These are phyloP conservation scores for Passerculus sandwichensis DNA, from an alignment of 2,797 vertebrate species.

Conservation along the genomic window DNA sequence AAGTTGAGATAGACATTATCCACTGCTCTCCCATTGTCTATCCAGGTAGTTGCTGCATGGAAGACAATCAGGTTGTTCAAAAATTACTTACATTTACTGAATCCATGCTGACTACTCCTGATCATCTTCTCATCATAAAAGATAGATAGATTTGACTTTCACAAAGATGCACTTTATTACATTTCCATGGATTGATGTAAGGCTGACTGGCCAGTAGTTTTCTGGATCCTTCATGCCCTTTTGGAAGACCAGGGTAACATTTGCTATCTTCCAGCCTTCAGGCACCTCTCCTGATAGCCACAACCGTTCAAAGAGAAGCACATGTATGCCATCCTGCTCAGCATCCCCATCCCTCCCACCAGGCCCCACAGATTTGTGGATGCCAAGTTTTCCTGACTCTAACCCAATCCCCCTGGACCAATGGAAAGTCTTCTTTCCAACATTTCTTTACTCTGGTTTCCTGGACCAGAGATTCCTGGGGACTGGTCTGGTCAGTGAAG, in stretches of 20 bases:
- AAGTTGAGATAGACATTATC: not conserved
- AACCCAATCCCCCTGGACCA: not conserved
- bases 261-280: not conserved
- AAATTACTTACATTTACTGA: not conserved
- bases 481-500: not conserved
- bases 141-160: not conserved
- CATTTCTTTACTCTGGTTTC: not conserved
- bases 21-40: not conserved
- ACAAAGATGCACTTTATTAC: not conserved
- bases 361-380: not conserved
- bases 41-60: not conserved
- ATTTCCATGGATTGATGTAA: not conserved
- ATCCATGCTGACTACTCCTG: not conserved
- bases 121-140: not conserved
- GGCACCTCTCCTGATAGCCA: not conserved
- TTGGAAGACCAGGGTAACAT: not conserved
- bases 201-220: not conserved
- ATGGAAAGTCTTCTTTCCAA: not conserved
- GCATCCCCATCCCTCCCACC: not conserved
- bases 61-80: not conserved
- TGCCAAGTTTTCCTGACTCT: not conserved
- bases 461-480: not conserved
- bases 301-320: not conserved
- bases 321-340: not conserved
- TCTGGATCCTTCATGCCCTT: not conserved